Evolutionary conservation across 2,888 invertebrate genomes (phyloP).

Genomic region (Nasonovia ribisnigri): DNA sequence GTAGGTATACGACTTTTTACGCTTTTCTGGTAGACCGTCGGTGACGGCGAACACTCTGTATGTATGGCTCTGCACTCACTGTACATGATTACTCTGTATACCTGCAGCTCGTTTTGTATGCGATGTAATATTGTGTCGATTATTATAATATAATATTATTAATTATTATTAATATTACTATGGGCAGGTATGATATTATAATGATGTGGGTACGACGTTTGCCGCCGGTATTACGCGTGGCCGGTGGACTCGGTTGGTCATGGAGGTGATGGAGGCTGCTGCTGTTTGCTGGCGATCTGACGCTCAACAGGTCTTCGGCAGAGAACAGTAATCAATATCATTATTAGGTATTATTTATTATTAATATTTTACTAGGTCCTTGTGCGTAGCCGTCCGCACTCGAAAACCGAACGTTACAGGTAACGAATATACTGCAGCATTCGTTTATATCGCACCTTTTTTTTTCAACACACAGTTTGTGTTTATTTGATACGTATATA

Average conservation of each 20-base stretch:
- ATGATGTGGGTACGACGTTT: neutral
- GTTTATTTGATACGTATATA: too few relatives aligned
- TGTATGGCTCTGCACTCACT: too few relatives aligned
- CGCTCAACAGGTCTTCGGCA: neutral
- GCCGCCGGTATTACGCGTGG: conserved; percentile 48
- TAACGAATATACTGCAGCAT: neutral
- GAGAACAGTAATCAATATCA: neutral
- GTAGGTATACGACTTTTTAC: too few relatives aligned
- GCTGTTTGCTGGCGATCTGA: neutral
- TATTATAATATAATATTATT: neutral
- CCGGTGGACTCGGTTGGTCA: neutral
- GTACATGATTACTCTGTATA: too few relatives aligned
- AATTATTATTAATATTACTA: neutral
- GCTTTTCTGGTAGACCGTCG: neutral
- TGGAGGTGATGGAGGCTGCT: neutral
- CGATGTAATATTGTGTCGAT: neutral
- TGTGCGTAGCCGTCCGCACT: neutral
- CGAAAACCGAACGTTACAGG: neutral
- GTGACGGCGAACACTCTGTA: neutral
- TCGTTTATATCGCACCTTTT: neutral
- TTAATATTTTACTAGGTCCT: neutral
- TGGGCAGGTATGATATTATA: neutral
- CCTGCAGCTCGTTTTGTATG: neutral
- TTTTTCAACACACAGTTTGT: too few relatives aligned
- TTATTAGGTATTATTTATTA: neutral